A percentile compares a stretch with the other conserved stretches of the same genome.
phyloP scores from a whole-genome alignment of 2,888 invertebrate species.

The Matsumyia berberina region DNA sequence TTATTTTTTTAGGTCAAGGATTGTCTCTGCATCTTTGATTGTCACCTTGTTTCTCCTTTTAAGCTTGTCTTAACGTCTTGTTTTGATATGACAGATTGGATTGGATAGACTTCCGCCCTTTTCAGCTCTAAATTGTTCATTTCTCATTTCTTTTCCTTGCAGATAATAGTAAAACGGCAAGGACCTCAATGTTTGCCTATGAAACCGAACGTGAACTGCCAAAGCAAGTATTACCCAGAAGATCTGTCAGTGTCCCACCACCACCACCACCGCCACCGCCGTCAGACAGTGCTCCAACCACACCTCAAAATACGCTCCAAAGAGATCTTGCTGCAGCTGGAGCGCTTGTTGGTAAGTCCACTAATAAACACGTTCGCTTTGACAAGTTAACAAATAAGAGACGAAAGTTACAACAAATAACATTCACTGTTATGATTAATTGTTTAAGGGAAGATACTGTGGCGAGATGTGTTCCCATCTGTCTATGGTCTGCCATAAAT shows the following conservation, averaged over 20 bases:
- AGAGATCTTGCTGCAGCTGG: conserved; percentile 81
- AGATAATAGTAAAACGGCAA: conserved; percentile 48
- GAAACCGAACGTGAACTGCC: conserved; percentile 79
- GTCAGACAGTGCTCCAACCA: conserved; percentile 79
- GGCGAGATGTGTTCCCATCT: neutral
- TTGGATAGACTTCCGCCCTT: no score
- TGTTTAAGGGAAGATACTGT: neutral
- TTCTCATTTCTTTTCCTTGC: neutral
- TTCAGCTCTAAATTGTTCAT: no score
- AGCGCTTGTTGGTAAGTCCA: conserved; percentile 79
- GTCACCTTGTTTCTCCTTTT: no score
- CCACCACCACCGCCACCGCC: conserved; percentile 85
- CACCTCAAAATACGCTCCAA: conserved; percentile 80
- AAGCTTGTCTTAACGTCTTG: no score
- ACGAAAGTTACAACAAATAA: conserved; percentile 1
- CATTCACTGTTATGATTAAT: neutral
- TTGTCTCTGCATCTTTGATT: no score
- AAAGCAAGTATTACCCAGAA: conserved; percentile 71
- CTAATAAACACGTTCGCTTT: neutral
- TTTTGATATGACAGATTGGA: no score
- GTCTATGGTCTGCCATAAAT: conserved; percentile 21
- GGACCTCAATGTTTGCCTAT: conserved; percentile 53
- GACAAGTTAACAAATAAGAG: neutral
- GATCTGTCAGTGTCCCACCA: conserved; percentile 82
- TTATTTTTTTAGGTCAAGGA: no score